phyloP scores from a whole-genome alignment of 2,113 vertebrate species.

The Chrysochloris asiatica region DNA sequence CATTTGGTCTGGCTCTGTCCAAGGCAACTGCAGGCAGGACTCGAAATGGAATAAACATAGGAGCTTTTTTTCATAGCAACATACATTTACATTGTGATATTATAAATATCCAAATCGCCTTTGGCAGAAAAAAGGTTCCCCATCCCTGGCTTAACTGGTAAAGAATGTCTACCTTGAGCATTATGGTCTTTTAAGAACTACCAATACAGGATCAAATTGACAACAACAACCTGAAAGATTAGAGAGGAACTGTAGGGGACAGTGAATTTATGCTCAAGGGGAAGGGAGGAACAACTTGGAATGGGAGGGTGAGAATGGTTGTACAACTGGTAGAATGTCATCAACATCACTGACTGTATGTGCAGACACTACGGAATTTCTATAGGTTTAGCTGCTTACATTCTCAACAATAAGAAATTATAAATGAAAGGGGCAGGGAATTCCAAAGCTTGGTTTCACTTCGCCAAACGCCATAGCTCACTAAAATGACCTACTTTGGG shows the following conservation, averaged over 20 bases:
- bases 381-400: background rate
- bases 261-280: background rate
- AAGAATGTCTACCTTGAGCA: too few species aligned
- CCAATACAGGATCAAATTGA: background rate
- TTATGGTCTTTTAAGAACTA: background rate
- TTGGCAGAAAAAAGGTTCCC: too few species aligned
- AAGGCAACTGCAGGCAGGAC: too few species aligned
- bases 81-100: too few species aligned
- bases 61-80: too few species aligned
- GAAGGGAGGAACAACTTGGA: too few species aligned
- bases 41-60: too few species aligned
- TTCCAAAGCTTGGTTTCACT: background rate
- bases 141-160: too few species aligned
- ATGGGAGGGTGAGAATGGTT: background rate
- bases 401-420: background rate
- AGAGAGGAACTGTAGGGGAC: background rate
- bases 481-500: background rate
- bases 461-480: background rate
- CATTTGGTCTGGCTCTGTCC: too few species aligned
- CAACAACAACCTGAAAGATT: background rate
- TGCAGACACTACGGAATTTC: background rate
- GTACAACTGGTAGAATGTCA: background rate
- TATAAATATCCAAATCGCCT: too few species aligned
- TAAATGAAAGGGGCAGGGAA: background rate
- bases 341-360: background rate